These are phyloP conservation scores for Gallinago media DNA, from an alignment of 2,113 vertebrate species.

Conservation along the genomic window DNA sequence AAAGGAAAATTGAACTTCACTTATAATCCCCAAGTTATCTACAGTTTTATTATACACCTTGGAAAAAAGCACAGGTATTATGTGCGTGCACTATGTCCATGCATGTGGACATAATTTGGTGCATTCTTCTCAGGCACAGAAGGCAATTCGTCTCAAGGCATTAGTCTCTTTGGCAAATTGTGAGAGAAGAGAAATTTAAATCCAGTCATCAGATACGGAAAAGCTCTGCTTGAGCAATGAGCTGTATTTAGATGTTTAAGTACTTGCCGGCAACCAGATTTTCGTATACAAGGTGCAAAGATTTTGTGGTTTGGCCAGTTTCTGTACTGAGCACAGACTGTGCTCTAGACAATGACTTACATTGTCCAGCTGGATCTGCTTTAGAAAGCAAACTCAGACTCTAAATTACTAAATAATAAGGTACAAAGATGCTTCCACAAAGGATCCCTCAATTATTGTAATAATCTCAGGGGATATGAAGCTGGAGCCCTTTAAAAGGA, in stretches of 20 bases:
- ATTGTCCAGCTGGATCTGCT: slow-evolving; percentile 17
- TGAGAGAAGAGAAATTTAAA: background rate
- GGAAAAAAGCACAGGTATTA: background rate
- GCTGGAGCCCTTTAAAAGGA: background rate
- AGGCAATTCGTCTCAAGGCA: background rate
- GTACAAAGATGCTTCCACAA: slow-evolving; percentile 15
- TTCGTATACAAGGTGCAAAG: background rate
- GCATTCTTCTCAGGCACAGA: background rate
- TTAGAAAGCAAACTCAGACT: slow-evolving; percentile 45
- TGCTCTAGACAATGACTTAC: slow-evolving; percentile 28
- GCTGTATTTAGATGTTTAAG: background rate
- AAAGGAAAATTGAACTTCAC: background rate
- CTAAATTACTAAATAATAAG: slow-evolving; percentile 32
- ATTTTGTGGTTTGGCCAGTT: background rate
- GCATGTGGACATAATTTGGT: background rate
- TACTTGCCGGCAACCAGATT: background rate
- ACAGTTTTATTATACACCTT: background rate
- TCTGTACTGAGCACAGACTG: background rate
- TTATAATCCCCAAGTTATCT: background rate
- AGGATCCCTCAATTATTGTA: background rate
- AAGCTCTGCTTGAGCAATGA: background rate
- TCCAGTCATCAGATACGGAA: background rate
- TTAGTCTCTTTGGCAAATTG: background rate
- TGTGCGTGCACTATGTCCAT: too few relatives aligned
- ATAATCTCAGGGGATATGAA: background rate